Evolutionary conservation across 2,888 invertebrate genomes (phyloP), one percentile per base, ranked within the genome.

Genomic region (Hylaea fasciaria): DNA sequence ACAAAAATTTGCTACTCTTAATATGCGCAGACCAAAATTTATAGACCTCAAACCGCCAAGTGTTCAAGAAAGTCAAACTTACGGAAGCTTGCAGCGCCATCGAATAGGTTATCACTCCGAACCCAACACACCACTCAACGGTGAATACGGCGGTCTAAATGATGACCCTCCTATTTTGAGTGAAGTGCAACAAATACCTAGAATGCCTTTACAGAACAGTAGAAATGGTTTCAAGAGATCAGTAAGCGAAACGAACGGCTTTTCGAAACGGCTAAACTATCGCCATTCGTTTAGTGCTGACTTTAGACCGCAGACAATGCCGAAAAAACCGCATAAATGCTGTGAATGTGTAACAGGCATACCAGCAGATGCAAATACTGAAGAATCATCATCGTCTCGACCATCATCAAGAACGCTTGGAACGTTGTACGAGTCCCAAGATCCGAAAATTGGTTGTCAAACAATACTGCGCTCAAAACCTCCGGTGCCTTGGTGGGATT

Each of bases 401-500:
- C 72, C 83, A 22, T 77, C 82, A 1, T 82, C 89, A 0, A 77
- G 94, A 87, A 89, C 87, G 35, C 76, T 93, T 62, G 91, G 91
- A 48, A 93, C 93, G 32, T 78, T 93, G 48, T 93, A 93, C 66
- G 93, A 93, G 80, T 82, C 92, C 59, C 90, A 94, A 80, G 95
- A 95, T 79, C 93, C 94, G n/a, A 94, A 95, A 83, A 93, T 95
- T 62, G 95, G 95, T 37, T 94, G 94, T 71, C 94, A 94, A 83
- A 94, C 95, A 2, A 94, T 94, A 40, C 83, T 95, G 49, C 87
- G 95, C 37, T 92, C 94, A 58, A 95, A 95, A 74, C 95, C 96
- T 32, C 93, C 94, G 58, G 94, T 97, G 65, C 97, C 97, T 0
- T 97, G 97, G 97, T 97, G 96, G 95, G 97, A 97, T 86, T 86